A percentile compares a stretch with the other conserved stretches of the same genome.
Evolutionary conservation across 2,797 vertebrate species (phyloP).

Genomic region (Champsocephalus gunnari): DNA sequence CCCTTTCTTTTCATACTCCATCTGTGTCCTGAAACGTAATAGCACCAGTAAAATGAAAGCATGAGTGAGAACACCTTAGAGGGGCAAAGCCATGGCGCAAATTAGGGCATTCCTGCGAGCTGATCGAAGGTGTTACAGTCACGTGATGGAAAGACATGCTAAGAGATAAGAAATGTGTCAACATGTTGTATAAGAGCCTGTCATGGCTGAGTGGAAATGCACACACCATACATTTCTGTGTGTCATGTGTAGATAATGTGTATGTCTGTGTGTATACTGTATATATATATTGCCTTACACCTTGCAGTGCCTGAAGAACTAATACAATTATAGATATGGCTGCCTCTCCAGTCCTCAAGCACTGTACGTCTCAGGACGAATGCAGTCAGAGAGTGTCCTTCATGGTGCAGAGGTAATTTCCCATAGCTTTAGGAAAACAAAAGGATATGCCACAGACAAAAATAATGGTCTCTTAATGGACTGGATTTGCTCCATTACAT

Average conservation of each 20-base stretch:
- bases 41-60: conserved; percentile 13
- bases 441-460: conserved; percentile 23
- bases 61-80: conserved; percentile 43
- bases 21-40: conserved; percentile 34
- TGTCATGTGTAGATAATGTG: conserved; percentile 2
- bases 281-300: too few relatives aligned
- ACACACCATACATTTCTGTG: conserved; percentile 37
- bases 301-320: neutral
- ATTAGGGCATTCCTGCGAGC: conserved; percentile 23
- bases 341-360: conserved; percentile 21
- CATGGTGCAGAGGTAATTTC: conserved; percentile 20
- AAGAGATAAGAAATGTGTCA: conserved; percentile 28
- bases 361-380: conserved; percentile 3
- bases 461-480: conserved; percentile 16
- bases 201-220: conserved; percentile 24
- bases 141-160: conserved; percentile 29
- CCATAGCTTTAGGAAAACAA: conserved; percentile 27
- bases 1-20: conserved; percentile 32
- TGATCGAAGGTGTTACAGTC: conserved; percentile 15
- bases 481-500: conserved; percentile 23
- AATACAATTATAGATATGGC: conserved; percentile 10
- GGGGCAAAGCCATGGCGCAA: conserved; percentile 13
- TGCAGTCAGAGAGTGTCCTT: conserved; percentile 30
- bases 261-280: too few relatives aligned
- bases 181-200: conserved; percentile 53